Conservation (phyloP, 2,113 vertebrate genomes). For the Bos javanicus region DNA sequence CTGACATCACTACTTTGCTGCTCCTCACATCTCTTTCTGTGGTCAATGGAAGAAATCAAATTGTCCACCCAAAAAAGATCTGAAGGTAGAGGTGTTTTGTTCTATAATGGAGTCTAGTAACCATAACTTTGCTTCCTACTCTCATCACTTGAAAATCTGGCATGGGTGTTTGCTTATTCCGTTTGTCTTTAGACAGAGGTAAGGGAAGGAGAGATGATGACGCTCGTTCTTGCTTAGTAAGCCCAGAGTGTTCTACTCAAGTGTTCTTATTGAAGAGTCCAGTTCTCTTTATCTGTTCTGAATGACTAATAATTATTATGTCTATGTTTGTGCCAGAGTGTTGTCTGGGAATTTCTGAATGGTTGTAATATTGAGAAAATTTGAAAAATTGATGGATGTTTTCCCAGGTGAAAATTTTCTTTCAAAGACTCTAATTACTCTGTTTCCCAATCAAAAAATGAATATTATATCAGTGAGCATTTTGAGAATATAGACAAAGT, state of each 20-base stretch:
- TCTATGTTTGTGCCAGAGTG: background rate
- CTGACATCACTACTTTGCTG: background rate
- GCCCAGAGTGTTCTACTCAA: background rate
- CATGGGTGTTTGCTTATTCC: background rate
- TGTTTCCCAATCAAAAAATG: slow-evolving; percentile 28
- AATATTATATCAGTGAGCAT: background rate
- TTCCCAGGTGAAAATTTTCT: background rate
- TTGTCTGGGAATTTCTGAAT: background rate
- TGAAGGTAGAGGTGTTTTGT: background rate
- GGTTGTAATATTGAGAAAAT: background rate
- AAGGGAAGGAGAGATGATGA: background rate
- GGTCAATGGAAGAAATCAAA: background rate
- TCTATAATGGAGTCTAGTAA: background rate
- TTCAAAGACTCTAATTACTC: background rate
- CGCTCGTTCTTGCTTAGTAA: background rate
- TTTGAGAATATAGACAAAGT: background rate
- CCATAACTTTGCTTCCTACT: background rate
- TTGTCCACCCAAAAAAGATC: background rate
- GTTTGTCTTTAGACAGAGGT: background rate
- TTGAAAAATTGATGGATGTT: background rate
- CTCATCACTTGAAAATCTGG: background rate
- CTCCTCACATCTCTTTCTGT: background rate
- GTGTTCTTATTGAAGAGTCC: background rate
- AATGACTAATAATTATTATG: background rate
- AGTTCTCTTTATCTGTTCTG: background rate